Evolutionary conservation across 1,140 invertebrate species (phyloP).

Genomic region (Marisa cornuarietis): DNA sequence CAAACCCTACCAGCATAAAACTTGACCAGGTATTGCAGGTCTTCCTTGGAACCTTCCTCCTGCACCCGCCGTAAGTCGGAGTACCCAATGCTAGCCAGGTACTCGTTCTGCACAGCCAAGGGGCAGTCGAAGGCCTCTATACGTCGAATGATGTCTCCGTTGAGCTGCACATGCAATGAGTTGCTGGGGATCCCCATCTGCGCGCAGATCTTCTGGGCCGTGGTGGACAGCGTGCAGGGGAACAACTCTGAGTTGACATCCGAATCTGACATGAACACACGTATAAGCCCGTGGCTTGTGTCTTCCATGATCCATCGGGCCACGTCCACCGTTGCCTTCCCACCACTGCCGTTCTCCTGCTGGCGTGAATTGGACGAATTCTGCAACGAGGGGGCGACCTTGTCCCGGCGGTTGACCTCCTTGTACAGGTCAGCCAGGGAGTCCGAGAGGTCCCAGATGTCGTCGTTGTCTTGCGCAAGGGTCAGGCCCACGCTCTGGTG

Average conservation of each 20-base stretch:
- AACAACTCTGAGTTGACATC: conserved; percentile 54
- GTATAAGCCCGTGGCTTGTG: conserved; percentile 61
- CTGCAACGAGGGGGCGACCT: background rate
- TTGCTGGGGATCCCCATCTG: conserved; percentile 58
- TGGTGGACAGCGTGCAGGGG: conserved; percentile 59
- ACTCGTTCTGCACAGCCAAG: conserved; percentile 63
- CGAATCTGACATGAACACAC: conserved; percentile 56
- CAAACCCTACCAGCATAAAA: conserved; percentile 62
- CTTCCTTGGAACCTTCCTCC: conserved; percentile 56
- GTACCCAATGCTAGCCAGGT: conserved; percentile 60
- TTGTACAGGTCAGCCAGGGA: conserved; percentile 62
- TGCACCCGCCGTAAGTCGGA: conserved; percentile 59
- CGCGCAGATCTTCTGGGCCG: conserved; percentile 61
- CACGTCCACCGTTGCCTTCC: conserved; percentile 39
- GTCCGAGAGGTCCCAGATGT: conserved; percentile 63
- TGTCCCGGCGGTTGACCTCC: conserved; percentile 42
- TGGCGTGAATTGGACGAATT: background rate
- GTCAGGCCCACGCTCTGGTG: conserved; percentile 52
- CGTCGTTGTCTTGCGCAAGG: conserved; percentile 40
- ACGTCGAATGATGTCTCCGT: conserved; percentile 63
- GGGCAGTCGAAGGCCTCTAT: conserved; percentile 64
- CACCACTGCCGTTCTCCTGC: background rate
- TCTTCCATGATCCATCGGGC: conserved; percentile 59
- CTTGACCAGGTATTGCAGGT: conserved; percentile 60
- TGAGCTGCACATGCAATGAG: conserved; percentile 62